phyloP scores from a whole-genome alignment of 2,113 vertebrate genomes.

The Desmodus rotundus region DNA sequence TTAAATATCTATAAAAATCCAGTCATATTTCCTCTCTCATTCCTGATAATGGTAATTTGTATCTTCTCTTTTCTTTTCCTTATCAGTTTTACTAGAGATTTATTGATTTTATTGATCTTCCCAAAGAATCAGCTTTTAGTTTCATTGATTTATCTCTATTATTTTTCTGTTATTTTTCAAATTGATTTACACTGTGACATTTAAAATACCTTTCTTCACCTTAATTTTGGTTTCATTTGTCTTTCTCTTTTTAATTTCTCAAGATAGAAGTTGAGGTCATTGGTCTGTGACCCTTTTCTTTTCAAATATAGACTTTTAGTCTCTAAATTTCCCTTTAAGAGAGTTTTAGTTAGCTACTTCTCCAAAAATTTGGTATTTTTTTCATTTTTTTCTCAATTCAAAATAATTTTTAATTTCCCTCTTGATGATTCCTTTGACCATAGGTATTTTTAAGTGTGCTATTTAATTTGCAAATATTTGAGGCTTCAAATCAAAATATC shows the following conservation, averaged over 20 bases:
- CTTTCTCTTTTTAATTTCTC: not conserved
- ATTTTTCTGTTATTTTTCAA: not conserved
- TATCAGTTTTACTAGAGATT: not conserved
- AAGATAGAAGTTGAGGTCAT: not conserved
- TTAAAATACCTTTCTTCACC: not conserved
- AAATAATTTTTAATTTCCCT: not conserved
- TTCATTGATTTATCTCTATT: constrained; percentile 29
- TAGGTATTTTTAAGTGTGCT: not conserved
- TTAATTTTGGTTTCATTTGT: not conserved
- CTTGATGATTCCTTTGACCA: not conserved
- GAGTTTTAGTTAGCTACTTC: not conserved
- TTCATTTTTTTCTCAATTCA: not conserved
- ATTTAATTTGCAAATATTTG: constrained; percentile 9
- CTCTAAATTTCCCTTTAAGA: constrained; percentile 4
- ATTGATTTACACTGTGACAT: not conserved
- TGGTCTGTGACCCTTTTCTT: not conserved
- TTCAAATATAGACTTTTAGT: not conserved
- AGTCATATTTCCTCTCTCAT: not conserved
- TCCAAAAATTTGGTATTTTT: not conserved
- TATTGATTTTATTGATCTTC: not conserved
- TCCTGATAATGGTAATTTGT: not conserved
- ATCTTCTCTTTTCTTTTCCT: not conserved
- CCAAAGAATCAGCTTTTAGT: not conserved
- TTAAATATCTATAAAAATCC: not conserved
- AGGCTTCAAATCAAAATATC: not conserved